phyloP scores from a whole-genome alignment of 2,113 vertebrate genomes.

The Pluvianellus socialis region DNA sequence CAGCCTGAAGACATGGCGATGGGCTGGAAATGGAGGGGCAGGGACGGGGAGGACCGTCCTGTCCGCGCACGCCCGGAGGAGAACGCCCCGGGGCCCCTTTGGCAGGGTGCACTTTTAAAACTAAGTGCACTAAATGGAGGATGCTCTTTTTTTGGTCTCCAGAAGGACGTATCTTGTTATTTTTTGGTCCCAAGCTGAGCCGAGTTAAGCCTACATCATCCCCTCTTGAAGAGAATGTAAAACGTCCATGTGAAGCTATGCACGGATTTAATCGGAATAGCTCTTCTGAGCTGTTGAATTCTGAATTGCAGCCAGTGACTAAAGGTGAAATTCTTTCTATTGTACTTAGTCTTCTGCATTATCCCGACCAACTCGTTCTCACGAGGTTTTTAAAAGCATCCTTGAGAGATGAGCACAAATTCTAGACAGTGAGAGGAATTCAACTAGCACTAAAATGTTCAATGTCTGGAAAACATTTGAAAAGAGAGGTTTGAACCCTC shows the following conservation, averaged over 20 bases:
- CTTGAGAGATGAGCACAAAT: neutral
- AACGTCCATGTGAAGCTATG: neutral
- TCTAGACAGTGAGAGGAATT: neutral
- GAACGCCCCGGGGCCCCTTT: rapidly evolving
- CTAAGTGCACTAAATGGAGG: neutral
- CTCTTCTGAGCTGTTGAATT: neutral
- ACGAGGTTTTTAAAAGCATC: neutral
- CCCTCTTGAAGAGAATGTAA: neutral
- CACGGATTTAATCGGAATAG: neutral
- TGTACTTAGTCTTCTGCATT: neutral
- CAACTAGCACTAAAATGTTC: neutral
- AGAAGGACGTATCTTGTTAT: neutral
- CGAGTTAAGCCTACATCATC: neutral
- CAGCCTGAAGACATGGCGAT: neutral
- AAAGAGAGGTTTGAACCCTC: neutral
- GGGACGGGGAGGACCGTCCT: neutral
- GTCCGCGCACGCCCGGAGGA: neutral
- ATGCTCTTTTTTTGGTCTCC: neutral
- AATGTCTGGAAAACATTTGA: neutral
- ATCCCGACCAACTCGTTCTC: neutral
- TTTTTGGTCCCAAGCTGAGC: neutral
- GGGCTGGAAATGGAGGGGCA: neutral
- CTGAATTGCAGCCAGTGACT: neutral
- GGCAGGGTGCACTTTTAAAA: neutral
- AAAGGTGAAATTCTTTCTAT: neutral